Evolutionary conservation across 2,888 invertebrate genomes (phyloP).

Genomic region (Vanessa cardui): DNA sequence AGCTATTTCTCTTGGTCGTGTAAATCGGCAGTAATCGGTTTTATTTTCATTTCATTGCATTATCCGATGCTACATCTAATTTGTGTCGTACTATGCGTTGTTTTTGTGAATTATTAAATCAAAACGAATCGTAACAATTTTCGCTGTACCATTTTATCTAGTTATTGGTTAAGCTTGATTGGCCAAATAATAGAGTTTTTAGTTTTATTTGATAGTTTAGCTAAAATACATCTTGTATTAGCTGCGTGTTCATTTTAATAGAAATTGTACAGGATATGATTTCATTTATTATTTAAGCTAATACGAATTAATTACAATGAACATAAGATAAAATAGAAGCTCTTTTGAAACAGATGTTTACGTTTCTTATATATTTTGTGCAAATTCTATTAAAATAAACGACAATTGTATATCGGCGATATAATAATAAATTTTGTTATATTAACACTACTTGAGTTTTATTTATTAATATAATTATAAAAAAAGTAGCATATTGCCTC

Average conservation of each 20-base stretch:
- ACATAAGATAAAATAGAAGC: too few species aligned
- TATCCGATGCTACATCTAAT: too few species aligned
- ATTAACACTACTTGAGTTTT: slow-evolving; percentile 58
- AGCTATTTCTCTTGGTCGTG: too few species aligned
- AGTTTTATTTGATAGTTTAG: slow-evolving; percentile 55
- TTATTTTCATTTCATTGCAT: too few species aligned
- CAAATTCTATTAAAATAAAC: slow-evolving; percentile 26
- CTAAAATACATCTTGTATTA: slow-evolving; percentile 35
- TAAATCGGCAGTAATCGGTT: too few species aligned
- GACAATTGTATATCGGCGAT: slow-evolving; percentile 43
- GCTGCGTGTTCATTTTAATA: slow-evolving; percentile 41
- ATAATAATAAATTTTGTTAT: slow-evolving; percentile 73
- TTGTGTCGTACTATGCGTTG: too few species aligned
- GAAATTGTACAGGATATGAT: not conserved
- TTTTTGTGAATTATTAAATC: not conserved
- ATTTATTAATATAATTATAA: slow-evolving; percentile 40
- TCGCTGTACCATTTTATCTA: not conserved
- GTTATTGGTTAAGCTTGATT: slow-evolving; percentile 14
- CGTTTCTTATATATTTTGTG: too few species aligned
- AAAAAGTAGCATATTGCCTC: not conserved
- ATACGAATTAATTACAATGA: too few species aligned
- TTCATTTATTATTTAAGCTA: not conserved
- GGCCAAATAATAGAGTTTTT: slow-evolving; percentile 55
- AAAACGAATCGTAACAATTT: not conserved
- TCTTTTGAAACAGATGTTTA: too few species aligned